phyloP scores from a whole-genome alignment of 2,797 vertebrate genomes.

The Alectoris magna region DNA sequence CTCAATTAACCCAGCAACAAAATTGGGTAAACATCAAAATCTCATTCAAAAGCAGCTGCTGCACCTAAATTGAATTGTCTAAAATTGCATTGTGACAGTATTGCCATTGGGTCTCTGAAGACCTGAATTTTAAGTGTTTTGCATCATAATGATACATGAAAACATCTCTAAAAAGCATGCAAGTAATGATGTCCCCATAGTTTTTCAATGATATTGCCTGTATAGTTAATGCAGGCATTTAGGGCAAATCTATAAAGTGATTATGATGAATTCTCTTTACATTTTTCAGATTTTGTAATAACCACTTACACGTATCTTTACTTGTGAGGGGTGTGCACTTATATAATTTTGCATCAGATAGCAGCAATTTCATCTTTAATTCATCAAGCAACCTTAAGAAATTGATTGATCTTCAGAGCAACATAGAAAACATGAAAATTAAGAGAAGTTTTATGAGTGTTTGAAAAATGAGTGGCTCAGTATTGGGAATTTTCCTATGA shows the following conservation, averaged over 20 bases:
- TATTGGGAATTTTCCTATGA: neutral
- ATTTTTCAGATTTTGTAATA: neutral
- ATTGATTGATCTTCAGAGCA: neutral
- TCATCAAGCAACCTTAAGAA: neutral
- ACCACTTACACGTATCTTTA: neutral
- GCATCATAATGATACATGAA: conserved; percentile 36
- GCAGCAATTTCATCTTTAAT: neutral
- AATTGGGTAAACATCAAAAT: conserved; percentile 63
- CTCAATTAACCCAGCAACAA: conserved; percentile 69
- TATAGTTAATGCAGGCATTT: neutral
- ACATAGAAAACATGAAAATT: neutral
- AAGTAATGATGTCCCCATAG: neutral
- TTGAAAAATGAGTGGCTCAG: neutral
- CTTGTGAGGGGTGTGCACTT: fast-evolving
- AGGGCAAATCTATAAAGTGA: neutral
- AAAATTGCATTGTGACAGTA: conserved; percentile 55
- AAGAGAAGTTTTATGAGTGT: neutral
- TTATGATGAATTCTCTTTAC: neutral
- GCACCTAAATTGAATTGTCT: conserved; percentile 62
- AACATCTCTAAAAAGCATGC: neutral
- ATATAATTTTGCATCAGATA: neutral
- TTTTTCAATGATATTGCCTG: neutral
- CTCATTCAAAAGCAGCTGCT: conserved; percentile 68
- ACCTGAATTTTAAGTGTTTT: conserved; percentile 62
- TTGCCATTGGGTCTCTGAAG: conserved; percentile 40